Evolutionary conservation across 2,888 invertebrate species (phyloP), one percentile per base, ranked within the genome.

Genomic region (Homarus gammarus): DNA sequence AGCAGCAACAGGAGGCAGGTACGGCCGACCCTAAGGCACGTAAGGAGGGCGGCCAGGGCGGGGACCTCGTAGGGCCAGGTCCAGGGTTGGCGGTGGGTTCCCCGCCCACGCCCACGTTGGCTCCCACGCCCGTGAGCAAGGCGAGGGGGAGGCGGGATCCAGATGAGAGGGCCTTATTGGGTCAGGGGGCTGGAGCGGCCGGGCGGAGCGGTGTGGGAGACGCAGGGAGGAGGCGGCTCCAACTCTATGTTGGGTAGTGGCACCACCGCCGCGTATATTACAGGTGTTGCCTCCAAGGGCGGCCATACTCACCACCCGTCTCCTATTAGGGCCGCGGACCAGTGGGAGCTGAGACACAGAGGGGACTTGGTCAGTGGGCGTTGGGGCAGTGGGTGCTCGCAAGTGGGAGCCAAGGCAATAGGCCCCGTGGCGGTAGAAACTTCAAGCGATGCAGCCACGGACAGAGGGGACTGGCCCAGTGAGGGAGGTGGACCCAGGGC

Each of bases 31-130:
- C 64, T 64, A 38, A 49, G 81, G 61, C 40, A 40, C 36, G 64
- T 84, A 84, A 84, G 73, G 84, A 83, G 83, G 44, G 83, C 83
- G 72, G 70, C 49, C 49, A 75, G 84, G 84, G 84, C 84, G 84
- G 84, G 84, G 84, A 75, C 75, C 75, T 75, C 75, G 56, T 75
- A 75, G 75, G 84, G 84, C 75, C 84, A 75, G 61, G 84, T 73
- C 61, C 84, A 75, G 75, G 61, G 31, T 56, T 73, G 84, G 73
- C 15, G 73, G 73, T 73, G 64, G 51, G 75, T 38, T 75, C 61
- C 40, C 40, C 72, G 51, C 73, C 84, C 73, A 49, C 75, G 75
- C 84, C 84, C 73, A 73, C 73, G 49, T 61, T 38, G 75, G 56
- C 84, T 75, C 84, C 70, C 75, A 84, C 84, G 84, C 84, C 84